Evolutionary conservation across 2,113 vertebrate genomes (phyloP), one percentile per base, ranked within the genome.

Genomic region (Sminthopsis crassicaudata): DNA sequence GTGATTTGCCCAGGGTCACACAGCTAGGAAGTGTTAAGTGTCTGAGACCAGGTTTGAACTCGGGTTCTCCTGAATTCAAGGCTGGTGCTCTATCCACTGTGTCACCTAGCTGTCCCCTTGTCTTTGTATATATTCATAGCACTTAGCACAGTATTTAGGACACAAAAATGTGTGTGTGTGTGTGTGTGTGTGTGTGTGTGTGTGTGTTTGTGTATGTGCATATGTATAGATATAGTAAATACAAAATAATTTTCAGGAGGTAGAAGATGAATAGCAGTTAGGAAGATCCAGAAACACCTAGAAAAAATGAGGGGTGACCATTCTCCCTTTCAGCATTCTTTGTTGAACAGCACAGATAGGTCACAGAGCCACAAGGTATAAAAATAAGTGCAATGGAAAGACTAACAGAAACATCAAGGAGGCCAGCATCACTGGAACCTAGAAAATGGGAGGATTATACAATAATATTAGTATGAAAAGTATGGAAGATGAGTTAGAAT

Each of bases 261-360:
- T 84, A 84, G n/a, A 6, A 84, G 67, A 19, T 23, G 1, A 42
- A 16, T 42, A 23, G 67, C 19, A 84, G 12, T 76, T 84, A 23
- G 19, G n/a, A 23, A 84, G 67, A 42, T 42, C 36, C 8, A 42
- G 67, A 42, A 42, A 42, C 23, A 16, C 4, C 36, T 67, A 2
- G 60, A 30, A 36, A 12, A 67, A 67, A 36, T 67, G 30, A 36
- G 12, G 30, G 5, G 12, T 36, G 10, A 11, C 14, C 7, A 19
- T 84, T 1, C 30, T 12, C 4, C n/a, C 67, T 84, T 22, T 1
- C 36, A 84, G 16, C 16, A 23, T 48, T 48, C 48, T 48, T 7
- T 48, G n/a, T 0, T 76, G 6, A 19, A 8, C 19, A 5, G 19
- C 2, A 2, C 4, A 1, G 0, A 19, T 7, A n/a, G 16, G n/a